These are phyloP conservation scores for Andrena chrysosceles DNA, from an alignment of 2,888 invertebrate genomes.

Conservation along the genomic window DNA sequence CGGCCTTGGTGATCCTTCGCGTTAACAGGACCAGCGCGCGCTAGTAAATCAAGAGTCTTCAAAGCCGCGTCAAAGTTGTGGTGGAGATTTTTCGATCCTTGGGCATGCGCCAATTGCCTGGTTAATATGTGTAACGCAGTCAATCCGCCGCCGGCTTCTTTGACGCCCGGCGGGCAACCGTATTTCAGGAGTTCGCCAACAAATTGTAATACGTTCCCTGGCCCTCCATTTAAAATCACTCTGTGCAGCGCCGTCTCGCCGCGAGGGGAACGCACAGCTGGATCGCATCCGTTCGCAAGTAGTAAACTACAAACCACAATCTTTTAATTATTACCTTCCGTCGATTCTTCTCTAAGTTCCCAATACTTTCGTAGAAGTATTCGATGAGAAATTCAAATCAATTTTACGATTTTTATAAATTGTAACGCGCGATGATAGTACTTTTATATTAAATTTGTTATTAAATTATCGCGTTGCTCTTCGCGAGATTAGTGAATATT, in stretches of 20 bases:
- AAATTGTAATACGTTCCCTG: constrained; percentile 75
- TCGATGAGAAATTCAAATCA: background rate
- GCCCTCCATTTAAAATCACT: constrained; percentile 77
- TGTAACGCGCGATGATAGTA: background rate
- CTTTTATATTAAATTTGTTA: background rate
- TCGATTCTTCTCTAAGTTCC: background rate
- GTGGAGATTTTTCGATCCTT: constrained; percentile 72
- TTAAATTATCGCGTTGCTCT: background rate
- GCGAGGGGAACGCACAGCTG: constrained; percentile 80
- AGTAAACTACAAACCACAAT: constrained; percentile 52
- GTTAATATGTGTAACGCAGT: constrained; percentile 81
- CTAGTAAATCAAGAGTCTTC: constrained; percentile 76
- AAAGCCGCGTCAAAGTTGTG: constrained; percentile 76
- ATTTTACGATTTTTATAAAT: background rate
- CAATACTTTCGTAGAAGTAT: background rate
- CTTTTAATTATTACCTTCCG: background rate
- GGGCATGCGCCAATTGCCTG: constrained; percentile 76
- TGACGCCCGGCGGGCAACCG: constrained; percentile 80
- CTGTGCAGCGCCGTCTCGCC: constrained; percentile 83
- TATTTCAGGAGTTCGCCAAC: constrained; percentile 79
- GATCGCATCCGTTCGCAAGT: constrained; percentile 80
- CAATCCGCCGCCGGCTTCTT: constrained; percentile 80
- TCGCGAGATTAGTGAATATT: background rate
- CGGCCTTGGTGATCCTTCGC: constrained; percentile 80
- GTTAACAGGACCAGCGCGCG: constrained; percentile 79